These are phyloP conservation scores for Spermophilus dauricus DNA, from an alignment of 2,113 vertebrate species.

Conservation along the genomic window DNA sequence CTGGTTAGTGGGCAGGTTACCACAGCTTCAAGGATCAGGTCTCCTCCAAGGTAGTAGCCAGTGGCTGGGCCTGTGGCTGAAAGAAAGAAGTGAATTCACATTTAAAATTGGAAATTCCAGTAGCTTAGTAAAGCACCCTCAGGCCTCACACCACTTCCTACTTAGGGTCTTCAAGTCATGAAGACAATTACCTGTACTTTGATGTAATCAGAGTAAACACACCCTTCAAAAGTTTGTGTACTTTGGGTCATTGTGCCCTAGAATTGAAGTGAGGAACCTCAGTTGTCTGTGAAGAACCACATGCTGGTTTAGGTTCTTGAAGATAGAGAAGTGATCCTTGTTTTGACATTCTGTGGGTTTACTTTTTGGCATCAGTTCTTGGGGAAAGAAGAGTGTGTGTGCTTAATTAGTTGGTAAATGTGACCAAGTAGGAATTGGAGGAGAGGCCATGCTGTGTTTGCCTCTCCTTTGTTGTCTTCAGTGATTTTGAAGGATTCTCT, in stretches of 20 bases:
- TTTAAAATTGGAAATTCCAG: not conserved
- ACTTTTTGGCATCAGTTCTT: not conserved
- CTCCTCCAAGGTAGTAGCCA: not conserved
- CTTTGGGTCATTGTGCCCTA: not conserved
- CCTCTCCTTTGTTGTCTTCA: not conserved
- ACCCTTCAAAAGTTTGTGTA: not conserved
- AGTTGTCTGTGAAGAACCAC: too few species aligned
- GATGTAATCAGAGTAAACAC: not conserved
- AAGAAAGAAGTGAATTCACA: not conserved
- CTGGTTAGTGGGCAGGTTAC: not conserved
- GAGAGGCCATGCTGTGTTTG: not conserved
- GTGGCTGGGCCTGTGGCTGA: not conserved
- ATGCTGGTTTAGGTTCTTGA: too few species aligned
- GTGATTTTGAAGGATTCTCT: not conserved
- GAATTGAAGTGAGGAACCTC: too few species aligned
- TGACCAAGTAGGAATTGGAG: not conserved
- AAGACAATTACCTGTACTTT: not conserved
- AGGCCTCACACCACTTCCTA: not conserved
- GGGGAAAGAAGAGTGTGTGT: not conserved
- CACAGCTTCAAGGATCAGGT: not conserved
- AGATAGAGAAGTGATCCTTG: too few species aligned
- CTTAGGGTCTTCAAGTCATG: not conserved
- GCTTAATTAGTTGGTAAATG: not conserved
- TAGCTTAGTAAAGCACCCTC: not conserved
- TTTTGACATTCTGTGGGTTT: not conserved